Percentiles rank a stretch among this genome's conserved stretches.
Conservation (phyloP, 2,797 vertebrate species). For the Channallabes apus region DNA sequence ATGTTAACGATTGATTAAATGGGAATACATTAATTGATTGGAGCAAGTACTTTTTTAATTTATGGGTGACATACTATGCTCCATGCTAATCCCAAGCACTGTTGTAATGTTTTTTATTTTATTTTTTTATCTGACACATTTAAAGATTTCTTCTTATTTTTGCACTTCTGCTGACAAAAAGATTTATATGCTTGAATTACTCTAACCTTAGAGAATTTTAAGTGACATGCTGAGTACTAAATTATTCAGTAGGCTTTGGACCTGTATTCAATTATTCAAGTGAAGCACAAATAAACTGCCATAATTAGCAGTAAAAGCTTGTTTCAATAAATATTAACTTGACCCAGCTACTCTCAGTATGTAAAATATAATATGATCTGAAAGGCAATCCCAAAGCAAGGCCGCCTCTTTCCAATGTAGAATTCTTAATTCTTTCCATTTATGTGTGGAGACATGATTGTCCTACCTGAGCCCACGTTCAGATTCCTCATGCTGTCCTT, state of each 20-base stretch:
- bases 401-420: neutral
- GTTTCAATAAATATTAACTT: neutral
- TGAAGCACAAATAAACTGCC: neutral
- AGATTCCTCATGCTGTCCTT: constrained; percentile 80
- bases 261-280: neutral
- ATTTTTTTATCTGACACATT: constrained; percentile 28
- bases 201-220: constrained; percentile 20
- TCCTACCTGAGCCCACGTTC: constrained; percentile 77
- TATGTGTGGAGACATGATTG: constrained; percentile 6
- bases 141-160: constrained; percentile 37
- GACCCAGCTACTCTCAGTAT: neutral
- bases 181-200: constrained; percentile 21
- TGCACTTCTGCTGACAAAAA: constrained; percentile 37
- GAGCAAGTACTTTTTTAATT: constrained; percentile 32
- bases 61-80: constrained; percentile 38
- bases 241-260: neutral
- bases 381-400: neutral
- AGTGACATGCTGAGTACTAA: neutral
- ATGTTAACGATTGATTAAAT: constrained; percentile 33
- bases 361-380: neutral
- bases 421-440: neutral
- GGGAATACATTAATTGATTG: constrained; percentile 37
- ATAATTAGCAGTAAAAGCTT: neutral
- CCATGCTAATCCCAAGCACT: constrained; percentile 33
- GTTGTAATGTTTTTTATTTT: constrained; percentile 32